phyloP scores from a whole-genome alignment of 1,140 invertebrate genomes.

The Drosophila azteca region DNA sequence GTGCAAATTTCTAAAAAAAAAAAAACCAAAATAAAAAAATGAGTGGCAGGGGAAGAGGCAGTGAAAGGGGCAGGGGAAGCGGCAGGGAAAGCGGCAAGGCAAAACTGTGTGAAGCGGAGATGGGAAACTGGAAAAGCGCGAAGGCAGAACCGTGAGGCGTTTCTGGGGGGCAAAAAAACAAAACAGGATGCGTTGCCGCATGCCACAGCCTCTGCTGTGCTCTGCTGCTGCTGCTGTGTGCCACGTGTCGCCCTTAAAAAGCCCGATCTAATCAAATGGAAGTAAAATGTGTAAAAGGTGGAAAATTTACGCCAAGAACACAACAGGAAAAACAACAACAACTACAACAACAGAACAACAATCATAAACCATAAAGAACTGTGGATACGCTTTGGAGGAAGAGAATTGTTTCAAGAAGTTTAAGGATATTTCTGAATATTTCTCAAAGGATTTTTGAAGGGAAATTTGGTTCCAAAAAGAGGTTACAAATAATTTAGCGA shows the following conservation, averaged over 20 bases:
- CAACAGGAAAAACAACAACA: slow-evolving; percentile 23
- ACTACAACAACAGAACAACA: background rate
- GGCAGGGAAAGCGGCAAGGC: too few relatives aligned
- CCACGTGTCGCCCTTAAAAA: slow-evolving; percentile 71
- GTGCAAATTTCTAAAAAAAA: slow-evolving; percentile 67
- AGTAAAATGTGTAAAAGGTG: slow-evolving; percentile 82
- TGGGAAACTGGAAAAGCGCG: too few relatives aligned
- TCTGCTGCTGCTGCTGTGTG: background rate
- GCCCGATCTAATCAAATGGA: slow-evolving; percentile 81
- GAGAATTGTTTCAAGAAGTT: too few relatives aligned
- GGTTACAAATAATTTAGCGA: too few relatives aligned
- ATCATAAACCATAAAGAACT: slow-evolving; percentile 40
- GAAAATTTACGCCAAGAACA: slow-evolving; percentile 65
- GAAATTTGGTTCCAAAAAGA: too few relatives aligned
- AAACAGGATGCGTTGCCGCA: slow-evolving; percentile 67
- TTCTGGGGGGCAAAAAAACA: slow-evolving; percentile 43
- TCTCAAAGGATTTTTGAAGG: too few relatives aligned
- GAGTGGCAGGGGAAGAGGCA: slow-evolving; percentile 8
- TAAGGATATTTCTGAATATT: too few relatives aligned
- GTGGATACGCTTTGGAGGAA: slow-evolving; percentile 9
- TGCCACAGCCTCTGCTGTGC: background rate
- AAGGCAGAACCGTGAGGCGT: background rate
- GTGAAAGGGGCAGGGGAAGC: slow-evolving; percentile 1
- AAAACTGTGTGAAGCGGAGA: too few relatives aligned
- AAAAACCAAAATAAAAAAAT: slow-evolving; percentile 4